These are phyloP conservation scores for Pseudomyrmex sp. DNA, from an alignment of 1,140 invertebrate genomes.

Conservation along the genomic window DNA sequence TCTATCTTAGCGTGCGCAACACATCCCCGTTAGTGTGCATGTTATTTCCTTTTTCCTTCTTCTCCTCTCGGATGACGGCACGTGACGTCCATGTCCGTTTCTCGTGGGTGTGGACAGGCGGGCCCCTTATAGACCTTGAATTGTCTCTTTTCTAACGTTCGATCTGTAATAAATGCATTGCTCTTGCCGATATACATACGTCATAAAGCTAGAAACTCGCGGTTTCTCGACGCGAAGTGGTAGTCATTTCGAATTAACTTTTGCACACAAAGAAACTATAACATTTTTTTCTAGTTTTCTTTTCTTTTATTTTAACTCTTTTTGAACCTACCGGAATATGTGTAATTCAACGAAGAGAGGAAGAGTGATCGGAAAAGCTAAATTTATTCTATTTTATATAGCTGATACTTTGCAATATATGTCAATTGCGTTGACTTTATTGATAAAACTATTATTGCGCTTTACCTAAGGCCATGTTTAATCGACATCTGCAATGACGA, in stretches of 20 bases:
- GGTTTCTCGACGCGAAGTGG: not conserved
- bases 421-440: too few species aligned
- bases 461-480: conserved; percentile 5
- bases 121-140: conserved; percentile 67
- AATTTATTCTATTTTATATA: too few species aligned
- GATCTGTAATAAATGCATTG: conserved; percentile 45
- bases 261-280: not conserved
- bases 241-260: not conserved
- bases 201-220: conserved; percentile 14
- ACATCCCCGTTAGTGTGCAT: conserved; percentile 10
- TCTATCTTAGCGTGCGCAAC: not conserved
- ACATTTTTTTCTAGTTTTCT: too few species aligned
- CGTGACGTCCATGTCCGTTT: conserved; percentile 57
- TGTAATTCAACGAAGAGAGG: too few species aligned
- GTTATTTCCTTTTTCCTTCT: conserved; percentile 64
- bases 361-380: too few species aligned
- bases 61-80: conserved; percentile 19
- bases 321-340: too few species aligned
- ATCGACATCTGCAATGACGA: not conserved
- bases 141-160: conserved; percentile 43
- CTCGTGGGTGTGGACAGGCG: conserved; percentile 60
- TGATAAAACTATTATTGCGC: not conserved
- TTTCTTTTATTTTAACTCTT: too few species aligned
- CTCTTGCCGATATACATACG: conserved; percentile 7
- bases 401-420: too few species aligned